These are phyloP conservation scores for Halotydeus destructor DNA, from an alignment of 1,140 invertebrate genomes.

Conservation along the genomic window DNA sequence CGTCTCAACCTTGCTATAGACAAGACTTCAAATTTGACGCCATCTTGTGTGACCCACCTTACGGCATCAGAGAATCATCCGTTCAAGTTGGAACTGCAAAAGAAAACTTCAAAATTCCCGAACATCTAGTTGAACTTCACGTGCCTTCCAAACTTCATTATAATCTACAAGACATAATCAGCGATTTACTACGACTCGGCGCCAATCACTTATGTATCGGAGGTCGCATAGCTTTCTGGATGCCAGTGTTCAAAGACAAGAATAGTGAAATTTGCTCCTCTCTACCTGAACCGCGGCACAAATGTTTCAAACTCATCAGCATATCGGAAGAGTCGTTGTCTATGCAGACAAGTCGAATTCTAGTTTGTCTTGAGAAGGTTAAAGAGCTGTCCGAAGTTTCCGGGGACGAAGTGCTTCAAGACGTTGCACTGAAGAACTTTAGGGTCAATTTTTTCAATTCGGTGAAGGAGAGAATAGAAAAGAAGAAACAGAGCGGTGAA, in stretches of 20 bases:
- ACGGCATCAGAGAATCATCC: constrained; percentile 77
- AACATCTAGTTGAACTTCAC: constrained; percentile 35
- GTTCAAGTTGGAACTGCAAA: constrained; percentile 48
- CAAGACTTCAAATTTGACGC: constrained; percentile 43
- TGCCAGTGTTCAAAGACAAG: constrained; percentile 43
- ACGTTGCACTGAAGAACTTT: not conserved
- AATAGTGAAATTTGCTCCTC: constrained; percentile 3
- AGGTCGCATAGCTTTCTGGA: constrained; percentile 70
- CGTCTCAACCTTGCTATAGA: constrained; percentile 57
- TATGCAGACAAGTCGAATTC: constrained; percentile 47
- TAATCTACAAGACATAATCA: constrained; percentile 49
- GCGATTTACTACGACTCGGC: constrained; percentile 60
- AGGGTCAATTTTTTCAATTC: too few species aligned
- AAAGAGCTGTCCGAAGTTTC: not conserved
- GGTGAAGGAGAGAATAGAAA: too few species aligned
- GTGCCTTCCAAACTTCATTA: constrained; percentile 75
- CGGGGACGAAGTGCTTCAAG: too few species aligned
- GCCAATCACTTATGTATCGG: constrained; percentile 47
- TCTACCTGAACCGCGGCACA: constrained; percentile 30
- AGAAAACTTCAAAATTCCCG: constrained; percentile 9
- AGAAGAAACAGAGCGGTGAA: too few species aligned
- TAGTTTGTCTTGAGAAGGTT: constrained; percentile 30
- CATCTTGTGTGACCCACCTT: constrained; percentile 86
- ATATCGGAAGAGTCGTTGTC: constrained; percentile 71
- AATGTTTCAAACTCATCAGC: constrained; percentile 46